Conservation (phyloP, 1,140 invertebrate species). For the Parapsyche elsis region DNA sequence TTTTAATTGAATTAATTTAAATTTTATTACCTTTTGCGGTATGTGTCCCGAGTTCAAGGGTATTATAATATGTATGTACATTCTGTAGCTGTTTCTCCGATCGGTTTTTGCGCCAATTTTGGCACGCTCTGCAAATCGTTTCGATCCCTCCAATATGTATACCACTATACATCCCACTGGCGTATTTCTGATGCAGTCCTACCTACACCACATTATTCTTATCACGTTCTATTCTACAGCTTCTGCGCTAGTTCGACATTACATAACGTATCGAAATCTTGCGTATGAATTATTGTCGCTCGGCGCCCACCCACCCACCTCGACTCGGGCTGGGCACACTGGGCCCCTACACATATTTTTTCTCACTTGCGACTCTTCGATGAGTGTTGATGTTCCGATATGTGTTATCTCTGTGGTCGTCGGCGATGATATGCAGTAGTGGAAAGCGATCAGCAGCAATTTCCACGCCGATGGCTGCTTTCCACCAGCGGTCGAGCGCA, state of each 20-base stretch:
- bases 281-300: not conserved
- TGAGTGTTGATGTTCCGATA: not conserved
- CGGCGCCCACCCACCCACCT: not conserved
- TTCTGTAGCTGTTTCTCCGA: not conserved
- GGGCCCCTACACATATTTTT: not conserved
- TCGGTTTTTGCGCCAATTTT: not conserved
- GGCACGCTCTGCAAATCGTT: not conserved
- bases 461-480: conserved; percentile 44
- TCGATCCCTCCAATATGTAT: not conserved
- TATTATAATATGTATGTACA: too few relatives aligned
- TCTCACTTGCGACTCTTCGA: not conserved
- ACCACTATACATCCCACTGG: not conserved
- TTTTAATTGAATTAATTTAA: too few relatives aligned
- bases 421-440: not conserved
- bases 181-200: not conserved
- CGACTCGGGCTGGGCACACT: not conserved
- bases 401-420: not conserved
- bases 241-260: conserved; percentile 6
- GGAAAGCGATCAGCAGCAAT: conserved; percentile 34
- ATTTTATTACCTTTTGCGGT: too few relatives aligned
- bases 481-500: conserved; percentile 33
- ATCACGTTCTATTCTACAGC: not conserved
- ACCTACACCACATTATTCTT: not conserved
- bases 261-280: not conserved
- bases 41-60: too few relatives aligned